Conservation (phyloP, 2,797 vertebrate species). For the Lophius americanus region DNA sequence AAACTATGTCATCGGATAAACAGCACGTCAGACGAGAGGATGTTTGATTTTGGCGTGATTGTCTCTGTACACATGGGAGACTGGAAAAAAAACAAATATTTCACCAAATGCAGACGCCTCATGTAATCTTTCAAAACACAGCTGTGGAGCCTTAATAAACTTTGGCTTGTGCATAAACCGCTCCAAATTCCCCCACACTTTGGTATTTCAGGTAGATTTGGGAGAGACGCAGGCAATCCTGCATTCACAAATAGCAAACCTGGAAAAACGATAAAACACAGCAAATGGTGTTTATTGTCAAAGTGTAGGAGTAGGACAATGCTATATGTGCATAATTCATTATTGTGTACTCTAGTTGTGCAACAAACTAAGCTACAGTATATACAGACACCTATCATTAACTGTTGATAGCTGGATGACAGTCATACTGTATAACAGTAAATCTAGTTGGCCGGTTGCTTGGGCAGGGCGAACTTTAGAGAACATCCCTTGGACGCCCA, state of each 20-base stretch:
- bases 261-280: slow-evolving; percentile 73
- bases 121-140: neutral
- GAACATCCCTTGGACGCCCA: slow-evolving; percentile 61
- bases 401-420: slow-evolving; percentile 75
- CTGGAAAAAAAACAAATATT: too few species aligned
- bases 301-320: slow-evolving; percentile 81
- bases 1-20: too few species aligned
- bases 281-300: slow-evolving; percentile 84
- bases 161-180: neutral
- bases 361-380: slow-evolving; percentile 83
- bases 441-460: slow-evolving; percentile 76
- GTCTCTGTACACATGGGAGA: too few species aligned
- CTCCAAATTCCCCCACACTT: neutral
- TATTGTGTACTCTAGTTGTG: slow-evolving; percentile 80
- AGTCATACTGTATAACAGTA: slow-evolving; percentile 84
- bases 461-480: slow-evolving; percentile 64
- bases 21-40: too few species aligned
- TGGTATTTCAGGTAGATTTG: neutral
- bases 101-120: too few species aligned
- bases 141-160: neutral
- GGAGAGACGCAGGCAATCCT: neutral
- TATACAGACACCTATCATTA: slow-evolving; percentile 80
- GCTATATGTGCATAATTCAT: slow-evolving; percentile 79
- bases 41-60: too few species aligned
- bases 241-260: slow-evolving; percentile 36